These are phyloP conservation scores for Xerus rutilus DNA, from an alignment of 2,797 vertebrate genomes.

Conservation along the genomic window DNA sequence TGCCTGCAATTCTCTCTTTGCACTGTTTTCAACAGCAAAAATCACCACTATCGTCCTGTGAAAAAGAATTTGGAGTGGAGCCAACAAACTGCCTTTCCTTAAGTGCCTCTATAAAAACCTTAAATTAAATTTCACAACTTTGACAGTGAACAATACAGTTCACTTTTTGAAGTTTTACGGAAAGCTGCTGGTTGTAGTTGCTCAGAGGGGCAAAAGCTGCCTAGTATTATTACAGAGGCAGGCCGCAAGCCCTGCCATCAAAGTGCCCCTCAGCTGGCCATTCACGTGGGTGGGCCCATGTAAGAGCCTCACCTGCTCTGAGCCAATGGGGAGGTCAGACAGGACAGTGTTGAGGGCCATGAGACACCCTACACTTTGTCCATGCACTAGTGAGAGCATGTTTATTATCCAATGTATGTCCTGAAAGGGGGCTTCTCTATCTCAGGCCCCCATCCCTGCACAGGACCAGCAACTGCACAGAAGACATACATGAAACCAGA, in stretches of 20 bases:
- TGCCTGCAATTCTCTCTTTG: neutral
- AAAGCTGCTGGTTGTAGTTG: neutral
- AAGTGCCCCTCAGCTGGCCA: neutral
- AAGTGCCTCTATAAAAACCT: constrained; percentile 52
- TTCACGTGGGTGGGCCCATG: neutral
- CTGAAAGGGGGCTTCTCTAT: neutral
- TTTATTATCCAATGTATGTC: neutral
- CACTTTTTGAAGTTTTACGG: constrained; percentile 14
- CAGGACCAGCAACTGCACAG: neutral
- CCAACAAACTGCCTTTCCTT: constrained; percentile 55
- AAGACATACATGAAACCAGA: neutral
- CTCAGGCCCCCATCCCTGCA: neutral
- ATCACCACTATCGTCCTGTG: neutral
- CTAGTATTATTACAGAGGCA: neutral
- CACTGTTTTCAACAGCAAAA: constrained; percentile 52
- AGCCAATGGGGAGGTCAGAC: neutral
- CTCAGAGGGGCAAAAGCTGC: neutral
- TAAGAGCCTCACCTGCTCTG: neutral
- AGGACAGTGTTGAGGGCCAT: neutral
- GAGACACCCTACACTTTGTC: no score
- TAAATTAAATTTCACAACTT: constrained; percentile 52
- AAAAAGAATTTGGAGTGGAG: constrained; percentile 50
- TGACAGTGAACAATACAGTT: constrained; percentile 11
- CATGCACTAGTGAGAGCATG: fast-evolving
- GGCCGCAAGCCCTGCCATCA: neutral